phyloP scores from a whole-genome alignment of 2,888 invertebrate genomes.

The Andricus curvator region DNA sequence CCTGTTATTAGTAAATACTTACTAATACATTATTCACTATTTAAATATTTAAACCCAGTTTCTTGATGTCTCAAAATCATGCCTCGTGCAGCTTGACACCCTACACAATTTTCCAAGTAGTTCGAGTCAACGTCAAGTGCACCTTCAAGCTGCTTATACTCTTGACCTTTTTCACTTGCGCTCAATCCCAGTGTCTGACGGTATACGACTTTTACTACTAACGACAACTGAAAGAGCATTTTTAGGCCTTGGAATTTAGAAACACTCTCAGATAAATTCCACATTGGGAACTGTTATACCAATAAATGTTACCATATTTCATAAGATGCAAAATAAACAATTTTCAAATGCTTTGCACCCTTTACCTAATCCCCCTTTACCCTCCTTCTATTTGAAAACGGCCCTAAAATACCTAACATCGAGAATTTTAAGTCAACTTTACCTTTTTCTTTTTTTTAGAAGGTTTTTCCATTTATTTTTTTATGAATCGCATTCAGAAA shows the following conservation, averaged over 20 bases:
- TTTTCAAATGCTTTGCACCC: no score
- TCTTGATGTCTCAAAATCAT: neutral
- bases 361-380: no score
- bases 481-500: no score
- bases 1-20: neutral
- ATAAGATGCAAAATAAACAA: no score
- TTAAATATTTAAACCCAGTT: neutral
- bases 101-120: neutral
- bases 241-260: neutral
- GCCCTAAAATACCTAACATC: no score
- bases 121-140: conserved; percentile 10
- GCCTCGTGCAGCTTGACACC: neutral
- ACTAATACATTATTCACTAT: neutral
- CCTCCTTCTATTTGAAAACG: no score
- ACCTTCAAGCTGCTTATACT: neutral
- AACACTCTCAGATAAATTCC: neutral
- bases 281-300: neutral
- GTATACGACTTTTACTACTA: conserved; percentile 5
- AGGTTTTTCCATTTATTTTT: no score
- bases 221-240: neutral
- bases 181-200: neutral
- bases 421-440: no score
- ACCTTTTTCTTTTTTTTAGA: no score
- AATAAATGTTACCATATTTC: no score
- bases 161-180: neutral